Conservation (phyloP, 2,888 invertebrate species). For the Campoplex nolae region DNA sequence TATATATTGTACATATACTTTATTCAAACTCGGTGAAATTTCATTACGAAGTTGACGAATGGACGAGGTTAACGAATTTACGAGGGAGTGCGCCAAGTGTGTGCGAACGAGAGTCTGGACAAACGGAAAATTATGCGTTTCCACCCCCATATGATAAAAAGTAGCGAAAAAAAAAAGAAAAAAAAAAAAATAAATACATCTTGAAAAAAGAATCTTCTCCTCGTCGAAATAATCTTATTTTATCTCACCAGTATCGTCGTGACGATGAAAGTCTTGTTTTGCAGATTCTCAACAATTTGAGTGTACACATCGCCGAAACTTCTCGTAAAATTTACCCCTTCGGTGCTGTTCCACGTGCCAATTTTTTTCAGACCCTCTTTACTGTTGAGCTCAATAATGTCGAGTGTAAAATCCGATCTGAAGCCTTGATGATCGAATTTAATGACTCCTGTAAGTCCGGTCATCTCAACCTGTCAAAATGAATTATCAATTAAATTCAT, state of each 20-base stretch:
- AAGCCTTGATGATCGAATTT: conserved; percentile 98
- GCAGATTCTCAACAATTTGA: conserved; percentile 94
- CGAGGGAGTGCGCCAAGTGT: conserved; percentile 13
- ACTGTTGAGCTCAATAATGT: conserved; percentile 94
- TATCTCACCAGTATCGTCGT: conserved; percentile 94
- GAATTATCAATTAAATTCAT: background rate
- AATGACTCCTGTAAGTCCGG: conserved; percentile 96
- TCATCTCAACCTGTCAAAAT: conserved; percentile 92
- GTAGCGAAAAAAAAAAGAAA: background rate
- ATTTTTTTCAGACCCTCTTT: conserved; percentile 93
- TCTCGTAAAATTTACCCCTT: conserved; percentile 94
- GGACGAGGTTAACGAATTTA: conserved; percentile 23
- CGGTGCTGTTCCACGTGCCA: conserved; percentile 95
- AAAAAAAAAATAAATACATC: background rate
- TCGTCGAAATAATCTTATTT: background rate
- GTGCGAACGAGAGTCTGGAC: background rate
- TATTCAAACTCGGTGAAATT: conserved; percentile 54
- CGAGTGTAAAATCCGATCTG: conserved; percentile 95
- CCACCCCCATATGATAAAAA: conserved; percentile 10
- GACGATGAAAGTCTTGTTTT: conserved; percentile 96
- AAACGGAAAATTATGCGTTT: conserved; percentile 41
- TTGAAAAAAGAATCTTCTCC: conserved; percentile 7
- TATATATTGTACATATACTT: conserved; percentile 20
- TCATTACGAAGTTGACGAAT: conserved; percentile 59
- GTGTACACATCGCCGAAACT: conserved; percentile 94